Evolutionary conservation across 2,888 invertebrate genomes (phyloP).

Genomic region (Meghimatium bilineatum): DNA sequence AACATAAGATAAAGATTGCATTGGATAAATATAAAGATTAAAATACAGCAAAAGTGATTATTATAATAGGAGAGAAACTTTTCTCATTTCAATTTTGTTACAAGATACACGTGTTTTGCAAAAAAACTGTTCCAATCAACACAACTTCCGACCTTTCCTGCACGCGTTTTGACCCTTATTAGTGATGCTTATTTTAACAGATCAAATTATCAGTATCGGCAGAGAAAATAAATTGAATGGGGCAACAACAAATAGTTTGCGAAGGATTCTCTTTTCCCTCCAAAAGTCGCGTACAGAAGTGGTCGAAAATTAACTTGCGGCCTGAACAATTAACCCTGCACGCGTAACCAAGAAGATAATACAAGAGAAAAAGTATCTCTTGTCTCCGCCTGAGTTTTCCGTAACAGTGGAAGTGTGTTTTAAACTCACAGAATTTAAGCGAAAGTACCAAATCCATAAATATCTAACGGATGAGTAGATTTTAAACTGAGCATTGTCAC

Average conservation of each 20-base stretch:
- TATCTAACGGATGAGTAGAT: slow-evolving; percentile 41
- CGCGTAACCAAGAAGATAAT: background rate
- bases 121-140: background rate
- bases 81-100: background rate
- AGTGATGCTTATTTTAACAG: slow-evolving; percentile 1
- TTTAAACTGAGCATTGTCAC: slow-evolving; percentile 15
- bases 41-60: too few species aligned
- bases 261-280: background rate
- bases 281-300: background rate
- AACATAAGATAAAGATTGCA: too few species aligned
- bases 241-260: background rate
- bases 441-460: slow-evolving; percentile 12
- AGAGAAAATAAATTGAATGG: slow-evolving; percentile 19
- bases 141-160: slow-evolving; percentile 12
- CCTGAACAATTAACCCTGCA: slow-evolving; percentile 33
- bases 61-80: background rate
- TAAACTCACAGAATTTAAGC: background rate
- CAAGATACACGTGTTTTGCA: background rate
- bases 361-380: slow-evolving; percentile 33
- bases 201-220: slow-evolving; percentile 21
- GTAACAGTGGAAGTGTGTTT: slow-evolving; percentile 14
- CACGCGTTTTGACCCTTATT: slow-evolving; percentile 34
- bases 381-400: slow-evolving; percentile 27
- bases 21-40: too few species aligned
- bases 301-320: slow-evolving; percentile 35